phyloP scores from a whole-genome alignment of 2,888 invertebrate genomes.

The Melieria crassipennis region DNA sequence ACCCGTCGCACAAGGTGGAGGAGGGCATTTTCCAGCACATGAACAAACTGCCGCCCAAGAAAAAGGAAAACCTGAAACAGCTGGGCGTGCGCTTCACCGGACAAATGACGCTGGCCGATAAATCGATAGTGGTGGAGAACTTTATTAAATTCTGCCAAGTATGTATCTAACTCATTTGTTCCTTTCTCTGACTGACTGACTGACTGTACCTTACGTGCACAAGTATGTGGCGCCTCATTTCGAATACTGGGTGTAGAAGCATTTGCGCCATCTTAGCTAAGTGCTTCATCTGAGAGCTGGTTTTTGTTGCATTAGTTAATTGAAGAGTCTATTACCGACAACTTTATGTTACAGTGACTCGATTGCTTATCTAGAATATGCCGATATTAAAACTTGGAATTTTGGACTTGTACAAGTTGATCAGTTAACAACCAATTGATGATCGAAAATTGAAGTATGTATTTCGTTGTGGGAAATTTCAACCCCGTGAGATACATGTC shows the following conservation, averaged over 20 bases:
- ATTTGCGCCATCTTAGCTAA: background rate
- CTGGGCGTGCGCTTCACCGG: constrained; percentile 64
- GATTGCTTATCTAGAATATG: no score
- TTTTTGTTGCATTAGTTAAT: no score
- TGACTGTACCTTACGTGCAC: no score
- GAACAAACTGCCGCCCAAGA: constrained; percentile 64
- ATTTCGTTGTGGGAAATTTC: no score
- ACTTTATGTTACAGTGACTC: no score
- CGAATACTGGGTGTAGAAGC: constrained; percentile 18
- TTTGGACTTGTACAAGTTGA: no score
- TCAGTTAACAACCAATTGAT: no score
- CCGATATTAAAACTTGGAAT: no score
- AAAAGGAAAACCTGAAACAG: constrained; percentile 64
- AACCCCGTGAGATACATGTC: no score
- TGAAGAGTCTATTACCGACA: no score
- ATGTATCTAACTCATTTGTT: constrained; percentile 29
- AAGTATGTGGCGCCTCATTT: background rate
- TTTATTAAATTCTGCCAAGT: constrained; percentile 65
- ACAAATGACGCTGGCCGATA: constrained; percentile 65
- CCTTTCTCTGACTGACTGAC: background rate
- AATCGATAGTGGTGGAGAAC: constrained; percentile 66
- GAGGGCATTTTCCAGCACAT: constrained; percentile 66
- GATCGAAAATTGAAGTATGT: no score
- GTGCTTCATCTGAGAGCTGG: no score
- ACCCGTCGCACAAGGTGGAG: constrained; percentile 65